Conservation (phyloP, 2,888 invertebrate species). For the Lithophane leautieri region DNA sequence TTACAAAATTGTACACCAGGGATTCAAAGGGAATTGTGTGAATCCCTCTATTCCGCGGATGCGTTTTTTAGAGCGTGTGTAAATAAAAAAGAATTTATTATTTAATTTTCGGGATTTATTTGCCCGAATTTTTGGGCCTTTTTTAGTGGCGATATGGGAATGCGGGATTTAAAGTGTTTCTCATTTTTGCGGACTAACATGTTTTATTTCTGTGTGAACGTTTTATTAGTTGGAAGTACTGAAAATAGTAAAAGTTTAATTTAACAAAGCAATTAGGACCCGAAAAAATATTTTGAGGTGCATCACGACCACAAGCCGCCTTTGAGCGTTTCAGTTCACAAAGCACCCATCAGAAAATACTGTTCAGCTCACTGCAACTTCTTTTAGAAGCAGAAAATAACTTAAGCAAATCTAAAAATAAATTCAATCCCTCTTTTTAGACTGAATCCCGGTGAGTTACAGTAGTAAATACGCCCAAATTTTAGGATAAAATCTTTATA, state of each 20-base stretch:
- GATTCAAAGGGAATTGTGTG: constrained; percentile 72
- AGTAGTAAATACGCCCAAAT: no score
- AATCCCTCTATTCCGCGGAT: constrained; percentile 63
- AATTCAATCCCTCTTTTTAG: no score
- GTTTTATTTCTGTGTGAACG: neutral
- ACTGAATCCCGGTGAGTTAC: no score
- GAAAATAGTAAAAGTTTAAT: neutral
- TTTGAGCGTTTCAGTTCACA: neutral
- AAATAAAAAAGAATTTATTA: constrained; percentile 65
- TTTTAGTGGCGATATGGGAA: constrained; percentile 57
- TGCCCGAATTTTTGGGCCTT: constrained; percentile 28
- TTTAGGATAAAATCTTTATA: no score
- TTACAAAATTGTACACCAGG: constrained; percentile 75
- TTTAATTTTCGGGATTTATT: constrained; percentile 64
- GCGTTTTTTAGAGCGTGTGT: constrained; percentile 61
- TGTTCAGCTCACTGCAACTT: neutral
- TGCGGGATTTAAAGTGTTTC: constrained; percentile 3
- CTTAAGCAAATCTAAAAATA: neutral
- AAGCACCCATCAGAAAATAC: no score
- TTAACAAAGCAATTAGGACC: no score
- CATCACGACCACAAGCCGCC: neutral
- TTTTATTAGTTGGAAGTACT: neutral
- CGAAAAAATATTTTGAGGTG: neutral
- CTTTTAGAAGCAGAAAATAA: neutral
- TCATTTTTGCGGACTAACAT: neutral